Evolutionary conservation across 2,113 vertebrate species (phyloP), one percentile per base, ranked within the genome.

Genomic region (Telmatochromis sp.): DNA sequence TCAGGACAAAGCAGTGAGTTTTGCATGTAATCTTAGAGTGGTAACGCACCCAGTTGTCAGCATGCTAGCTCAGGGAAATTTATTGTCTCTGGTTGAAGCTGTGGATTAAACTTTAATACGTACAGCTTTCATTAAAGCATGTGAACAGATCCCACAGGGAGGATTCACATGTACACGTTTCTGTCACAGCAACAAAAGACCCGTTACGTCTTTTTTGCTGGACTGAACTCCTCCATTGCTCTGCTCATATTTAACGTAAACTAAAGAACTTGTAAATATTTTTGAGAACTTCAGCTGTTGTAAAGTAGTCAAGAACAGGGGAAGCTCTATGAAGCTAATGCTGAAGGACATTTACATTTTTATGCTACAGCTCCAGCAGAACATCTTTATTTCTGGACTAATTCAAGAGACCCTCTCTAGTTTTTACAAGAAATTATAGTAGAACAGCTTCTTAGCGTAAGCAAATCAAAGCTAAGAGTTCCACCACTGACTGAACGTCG

Each of bases 21-120:
- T 88, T 92, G 92, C 93, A 92, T 91, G 94, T 81, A 80, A 89
- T 51, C 26, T 82, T 85, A 82, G 84, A 65, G 60, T 86, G 82
- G 23, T 73, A 37, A 86, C 57, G 40, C 85, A 86, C 81, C 80
- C 80, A 86, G 53, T 81, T 35, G 87, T 89, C 50, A 65, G 84
- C 58, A 47, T 91, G 91, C 92, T 89, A 80, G 92, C 94, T 96
- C 94, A 95, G 95, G 93, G 95, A 95, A 90, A 91, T 78, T 54
- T 81, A 28, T 86, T 87, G 93, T 94, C 93, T 88, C 55, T 89
- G 94, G 94, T 95, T 54, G 95, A 95, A 71, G 94, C 95, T 94
- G 94, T 94, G 94, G 93, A 82, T 71, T 88, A 82, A 78, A 82
- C 80, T 82, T 83, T 50, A 57, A 53, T 21, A 85, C 21, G 15